phyloP scores from a whole-genome alignment of 2,888 invertebrate genomes.

The Dusona sp. region DNA sequence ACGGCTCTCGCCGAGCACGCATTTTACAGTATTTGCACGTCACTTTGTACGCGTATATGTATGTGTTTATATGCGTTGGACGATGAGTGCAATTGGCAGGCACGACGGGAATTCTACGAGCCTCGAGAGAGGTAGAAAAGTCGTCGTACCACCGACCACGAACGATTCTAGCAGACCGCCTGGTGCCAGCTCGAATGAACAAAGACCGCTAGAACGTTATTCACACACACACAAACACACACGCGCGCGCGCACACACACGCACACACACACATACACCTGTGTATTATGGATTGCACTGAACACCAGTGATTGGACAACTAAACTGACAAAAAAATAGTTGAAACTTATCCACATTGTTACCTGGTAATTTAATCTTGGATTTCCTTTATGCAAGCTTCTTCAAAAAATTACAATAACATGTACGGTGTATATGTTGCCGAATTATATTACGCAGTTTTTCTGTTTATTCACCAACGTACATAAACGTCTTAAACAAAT shows the following conservation, averaged over 20 bases:
- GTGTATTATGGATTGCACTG: neutral
- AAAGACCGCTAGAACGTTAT: slow-evolving; percentile 41
- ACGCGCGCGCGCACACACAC: too few species aligned
- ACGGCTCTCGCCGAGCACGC: slow-evolving; percentile 28
- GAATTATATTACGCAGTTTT: too few species aligned
- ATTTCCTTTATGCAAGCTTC: neutral
- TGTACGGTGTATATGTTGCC: neutral
- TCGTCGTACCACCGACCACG: slow-evolving; percentile 58
- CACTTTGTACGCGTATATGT: slow-evolving; percentile 18
- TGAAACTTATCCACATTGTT: neutral
- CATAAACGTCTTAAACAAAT: neutral
- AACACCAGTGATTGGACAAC: slow-evolving; percentile 13
- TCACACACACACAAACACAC: neutral
- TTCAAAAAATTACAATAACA: neutral
- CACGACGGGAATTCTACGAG: slow-evolving; percentile 65
- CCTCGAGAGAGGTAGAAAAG: slow-evolving; percentile 49
- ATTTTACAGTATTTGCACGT: slow-evolving; percentile 45
- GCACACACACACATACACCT: neutral
- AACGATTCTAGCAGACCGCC: slow-evolving; percentile 81
- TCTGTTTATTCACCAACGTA: neutral
- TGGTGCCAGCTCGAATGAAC: slow-evolving; percentile 79
- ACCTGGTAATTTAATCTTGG: neutral
- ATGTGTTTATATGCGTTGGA: slow-evolving; percentile 8
- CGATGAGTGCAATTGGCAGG: slow-evolving; percentile 64
- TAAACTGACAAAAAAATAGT: neutral